Percentiles rank a stretch among this genome's conserved stretches.
Evolutionary conservation across 2,888 invertebrate genomes (phyloP).

Genomic region (Cremastinae sp.): DNA sequence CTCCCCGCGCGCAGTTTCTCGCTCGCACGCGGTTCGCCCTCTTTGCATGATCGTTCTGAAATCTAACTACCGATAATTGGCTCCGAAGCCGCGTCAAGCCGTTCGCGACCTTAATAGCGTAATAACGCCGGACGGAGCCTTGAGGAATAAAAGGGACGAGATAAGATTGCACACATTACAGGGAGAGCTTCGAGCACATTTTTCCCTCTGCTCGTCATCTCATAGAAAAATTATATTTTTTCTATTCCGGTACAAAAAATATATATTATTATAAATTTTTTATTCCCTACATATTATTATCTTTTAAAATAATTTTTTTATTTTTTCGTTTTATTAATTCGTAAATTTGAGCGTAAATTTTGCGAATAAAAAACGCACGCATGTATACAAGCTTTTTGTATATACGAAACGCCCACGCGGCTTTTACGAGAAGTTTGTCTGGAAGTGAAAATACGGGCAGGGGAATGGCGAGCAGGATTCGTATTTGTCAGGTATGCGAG

Average conservation of each 20-base stretch:
- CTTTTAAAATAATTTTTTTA: neutral
- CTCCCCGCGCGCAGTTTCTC: slow-evolving; percentile 4
- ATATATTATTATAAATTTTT: no score
- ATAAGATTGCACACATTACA: slow-evolving; percentile 74
- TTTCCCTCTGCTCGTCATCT: neutral
- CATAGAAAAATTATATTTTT: no score
- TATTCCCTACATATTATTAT: no score
- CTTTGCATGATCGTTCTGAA: slow-evolving; percentile 66
- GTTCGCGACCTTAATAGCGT: slow-evolving; percentile 72
- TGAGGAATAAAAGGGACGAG: slow-evolving; percentile 5
- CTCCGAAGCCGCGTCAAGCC: slow-evolving; percentile 73
- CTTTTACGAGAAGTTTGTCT: slow-evolving; percentile 50
- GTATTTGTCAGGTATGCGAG: slow-evolving; percentile 38
- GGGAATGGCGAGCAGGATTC: slow-evolving; percentile 34
- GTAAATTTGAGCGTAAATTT: slow-evolving; percentile 3
- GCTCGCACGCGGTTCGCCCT: slow-evolving; percentile 41
- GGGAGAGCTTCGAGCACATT: slow-evolving; percentile 35
- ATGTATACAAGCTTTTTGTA: slow-evolving; percentile 45
- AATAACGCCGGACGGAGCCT: slow-evolving; percentile 68
- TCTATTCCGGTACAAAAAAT: no score
- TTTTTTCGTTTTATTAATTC: slow-evolving; percentile 5
- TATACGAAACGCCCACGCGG: slow-evolving; percentile 58
- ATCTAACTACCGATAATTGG: slow-evolving; percentile 76
- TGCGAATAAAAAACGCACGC: slow-evolving; percentile 6
- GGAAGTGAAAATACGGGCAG: slow-evolving; percentile 27